These are phyloP conservation scores for Selene dorsalis DNA, from an alignment of 2,797 vertebrate genomes.

Conservation along the genomic window DNA sequence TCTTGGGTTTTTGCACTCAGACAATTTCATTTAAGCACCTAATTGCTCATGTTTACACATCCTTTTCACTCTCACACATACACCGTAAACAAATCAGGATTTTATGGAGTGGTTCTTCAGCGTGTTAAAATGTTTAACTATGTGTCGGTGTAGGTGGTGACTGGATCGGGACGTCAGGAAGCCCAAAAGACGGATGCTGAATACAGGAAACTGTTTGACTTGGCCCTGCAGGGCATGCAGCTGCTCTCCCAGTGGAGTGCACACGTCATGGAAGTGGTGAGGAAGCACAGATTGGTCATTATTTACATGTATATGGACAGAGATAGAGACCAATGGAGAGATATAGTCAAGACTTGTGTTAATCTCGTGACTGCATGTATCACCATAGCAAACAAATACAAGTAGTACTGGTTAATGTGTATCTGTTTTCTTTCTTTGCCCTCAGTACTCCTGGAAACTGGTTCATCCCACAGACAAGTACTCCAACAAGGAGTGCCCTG, in stretches of 20 bases:
- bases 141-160: constrained; percentile 89
- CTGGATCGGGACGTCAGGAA: constrained; percentile 96
- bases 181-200: constrained; percentile 94
- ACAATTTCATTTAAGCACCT: not conserved
- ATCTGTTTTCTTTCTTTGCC: not conserved
- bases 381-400: not conserved
- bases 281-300: constrained; percentile 36
- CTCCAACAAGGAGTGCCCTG: constrained; percentile 98
- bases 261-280: constrained; percentile 99
- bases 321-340: not conserved
- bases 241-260: constrained; percentile 99
- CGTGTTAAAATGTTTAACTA: not conserved
- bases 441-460: constrained; percentile 97
- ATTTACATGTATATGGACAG: not conserved
- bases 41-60: not conserved
- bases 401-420: not conserved
- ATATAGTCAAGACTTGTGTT: not conserved
- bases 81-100: not conserved
- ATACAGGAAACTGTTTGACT: constrained; percentile 96
- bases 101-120: not conserved
- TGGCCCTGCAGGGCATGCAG: constrained; percentile 96
- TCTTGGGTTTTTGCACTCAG: not conserved
- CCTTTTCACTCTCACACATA: not conserved
- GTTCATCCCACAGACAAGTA: constrained; percentile 99
- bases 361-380: not conserved